Conservation (phyloP, 2,888 invertebrate species). For the Entomobrya proxima region DNA sequence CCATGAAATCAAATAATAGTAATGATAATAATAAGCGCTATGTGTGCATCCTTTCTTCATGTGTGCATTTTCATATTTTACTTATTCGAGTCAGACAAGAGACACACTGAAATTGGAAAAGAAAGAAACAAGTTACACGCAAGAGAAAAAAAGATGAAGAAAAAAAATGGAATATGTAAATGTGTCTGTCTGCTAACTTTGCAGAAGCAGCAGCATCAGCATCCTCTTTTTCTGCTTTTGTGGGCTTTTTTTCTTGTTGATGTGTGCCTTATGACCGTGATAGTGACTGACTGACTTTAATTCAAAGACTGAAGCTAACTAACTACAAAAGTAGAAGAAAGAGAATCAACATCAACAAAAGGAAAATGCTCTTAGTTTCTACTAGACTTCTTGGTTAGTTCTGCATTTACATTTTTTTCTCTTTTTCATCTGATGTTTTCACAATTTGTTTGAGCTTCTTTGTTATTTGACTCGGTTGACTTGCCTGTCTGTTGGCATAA, state of each 20-base stretch:
- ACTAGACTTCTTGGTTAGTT: not conserved
- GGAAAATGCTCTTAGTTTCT: conserved; percentile 24
- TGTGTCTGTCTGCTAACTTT: not conserved
- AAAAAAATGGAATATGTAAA: not conserved
- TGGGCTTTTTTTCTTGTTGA: not conserved
- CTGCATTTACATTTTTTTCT: not conserved
- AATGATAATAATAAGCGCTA: conserved; percentile 19
- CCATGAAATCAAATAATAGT: conserved; percentile 57
- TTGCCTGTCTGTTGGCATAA: not conserved
- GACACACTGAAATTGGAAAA: not conserved
- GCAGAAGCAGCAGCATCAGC: no score
- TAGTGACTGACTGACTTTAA: conserved; percentile 58
- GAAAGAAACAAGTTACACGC: conserved; percentile 15
- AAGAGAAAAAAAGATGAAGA: not conserved
- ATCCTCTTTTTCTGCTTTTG: not conserved
- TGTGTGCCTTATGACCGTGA: conserved; percentile 52
- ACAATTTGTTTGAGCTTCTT: conserved; percentile 35
- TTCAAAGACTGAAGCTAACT: conserved; percentile 14
- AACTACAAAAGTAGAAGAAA: not conserved
- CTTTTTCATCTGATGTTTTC: not conserved
- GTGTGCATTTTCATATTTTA: conserved; percentile 15
- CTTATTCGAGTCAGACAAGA: not conserved
- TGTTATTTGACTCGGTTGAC: not conserved
- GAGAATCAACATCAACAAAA: not conserved
- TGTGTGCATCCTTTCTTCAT: not conserved